Percentiles rank a stretch among this genome's conserved stretches.
These are phyloP conservation scores for Oegoconia quadripuncta DNA, from an alignment of 2,888 invertebrate species.

Conservation along the genomic window DNA sequence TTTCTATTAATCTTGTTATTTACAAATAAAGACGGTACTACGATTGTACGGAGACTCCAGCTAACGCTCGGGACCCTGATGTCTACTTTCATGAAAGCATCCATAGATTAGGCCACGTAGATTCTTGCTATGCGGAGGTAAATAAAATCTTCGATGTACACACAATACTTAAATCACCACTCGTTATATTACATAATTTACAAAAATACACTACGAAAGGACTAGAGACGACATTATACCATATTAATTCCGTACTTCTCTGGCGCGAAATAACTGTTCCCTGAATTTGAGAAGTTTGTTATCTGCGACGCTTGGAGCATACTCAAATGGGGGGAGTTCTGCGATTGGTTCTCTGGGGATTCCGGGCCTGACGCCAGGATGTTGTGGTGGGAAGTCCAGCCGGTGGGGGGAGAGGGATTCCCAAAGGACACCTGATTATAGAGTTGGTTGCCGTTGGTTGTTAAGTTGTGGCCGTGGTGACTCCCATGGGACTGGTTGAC, in stretches of 20 bases:
- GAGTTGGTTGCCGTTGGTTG: slow-evolving; percentile 67
- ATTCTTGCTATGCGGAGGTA: too few species aligned
- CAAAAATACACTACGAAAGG: slow-evolving; percentile 15
- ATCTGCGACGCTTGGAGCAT: slow-evolving; percentile 75
- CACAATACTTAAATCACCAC: slow-evolving; percentile 11
- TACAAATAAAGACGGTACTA: too few species aligned
- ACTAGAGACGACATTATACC: slow-evolving; percentile 61
- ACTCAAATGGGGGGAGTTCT: slow-evolving; percentile 66
- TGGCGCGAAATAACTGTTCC: slow-evolving; percentile 72
- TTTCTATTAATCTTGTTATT: too few species aligned
- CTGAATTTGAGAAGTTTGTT: slow-evolving; percentile 74
- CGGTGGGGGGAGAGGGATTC: slow-evolving; percentile 68
- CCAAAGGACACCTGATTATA: slow-evolving; percentile 76
- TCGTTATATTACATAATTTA: slow-evolving; percentile 24
- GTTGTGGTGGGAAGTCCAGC: slow-evolving; percentile 72
- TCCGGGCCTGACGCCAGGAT: slow-evolving; percentile 66
- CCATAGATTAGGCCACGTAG: too few species aligned
- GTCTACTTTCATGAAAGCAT: too few species aligned
- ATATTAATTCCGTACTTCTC: slow-evolving; percentile 77
- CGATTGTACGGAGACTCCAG: too few species aligned
- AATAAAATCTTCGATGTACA: slow-evolving; percentile 16
- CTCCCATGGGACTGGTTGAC: slow-evolving; percentile 67
- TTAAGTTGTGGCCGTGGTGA: slow-evolving; percentile 66
- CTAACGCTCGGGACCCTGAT: too few species aligned
- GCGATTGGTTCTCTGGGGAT: slow-evolving; percentile 68